phyloP scores from a whole-genome alignment of 2,888 invertebrate genomes.

The Galerucella calmariensis region DNA sequence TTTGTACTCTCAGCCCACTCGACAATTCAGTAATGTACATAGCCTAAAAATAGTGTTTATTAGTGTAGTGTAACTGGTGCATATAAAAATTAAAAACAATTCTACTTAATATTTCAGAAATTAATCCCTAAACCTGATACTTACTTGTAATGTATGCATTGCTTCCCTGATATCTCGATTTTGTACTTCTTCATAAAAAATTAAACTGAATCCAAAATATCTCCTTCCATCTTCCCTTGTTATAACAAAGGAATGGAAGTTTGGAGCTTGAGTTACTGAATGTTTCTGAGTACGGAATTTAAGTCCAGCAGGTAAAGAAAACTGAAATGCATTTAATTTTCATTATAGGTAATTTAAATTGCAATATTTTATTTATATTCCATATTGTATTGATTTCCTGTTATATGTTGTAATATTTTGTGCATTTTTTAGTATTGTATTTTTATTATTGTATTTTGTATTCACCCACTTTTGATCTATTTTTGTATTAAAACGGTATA shows the following conservation, averaged over 20 bases:
- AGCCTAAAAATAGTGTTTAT: slow-evolving; percentile 68
- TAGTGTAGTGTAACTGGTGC: not conserved
- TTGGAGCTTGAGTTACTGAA: slow-evolving; percentile 78
- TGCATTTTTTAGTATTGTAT: too few species aligned
- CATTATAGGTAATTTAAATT: slow-evolving; percentile 1
- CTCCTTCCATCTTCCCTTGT: slow-evolving; percentile 96
- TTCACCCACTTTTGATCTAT: too few species aligned
- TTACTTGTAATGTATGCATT: slow-evolving; percentile 92
- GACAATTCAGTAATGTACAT: slow-evolving; percentile 92
- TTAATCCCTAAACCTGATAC: not conserved
- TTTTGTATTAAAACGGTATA: too few species aligned
- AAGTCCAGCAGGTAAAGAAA: slow-evolving; percentile 94
- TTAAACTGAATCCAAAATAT: slow-evolving; percentile 92
- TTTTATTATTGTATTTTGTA: too few species aligned
- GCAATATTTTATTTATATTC: too few species aligned
- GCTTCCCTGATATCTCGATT: slow-evolving; percentile 93
- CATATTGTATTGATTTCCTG: too few species aligned
- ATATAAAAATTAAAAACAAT: not conserved
- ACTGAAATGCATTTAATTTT: slow-evolving; percentile 67
- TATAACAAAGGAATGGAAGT: slow-evolving; percentile 96
- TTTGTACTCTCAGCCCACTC: slow-evolving; percentile 78
- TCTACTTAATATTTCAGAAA: not conserved
- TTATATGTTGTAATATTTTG: too few species aligned
- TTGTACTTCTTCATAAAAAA: slow-evolving; percentile 96
- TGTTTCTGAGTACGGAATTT: slow-evolving; percentile 96